Evolutionary conservation across 2,113 vertebrate species (phyloP).

Genomic region (Platichthys stellatus): DNA sequence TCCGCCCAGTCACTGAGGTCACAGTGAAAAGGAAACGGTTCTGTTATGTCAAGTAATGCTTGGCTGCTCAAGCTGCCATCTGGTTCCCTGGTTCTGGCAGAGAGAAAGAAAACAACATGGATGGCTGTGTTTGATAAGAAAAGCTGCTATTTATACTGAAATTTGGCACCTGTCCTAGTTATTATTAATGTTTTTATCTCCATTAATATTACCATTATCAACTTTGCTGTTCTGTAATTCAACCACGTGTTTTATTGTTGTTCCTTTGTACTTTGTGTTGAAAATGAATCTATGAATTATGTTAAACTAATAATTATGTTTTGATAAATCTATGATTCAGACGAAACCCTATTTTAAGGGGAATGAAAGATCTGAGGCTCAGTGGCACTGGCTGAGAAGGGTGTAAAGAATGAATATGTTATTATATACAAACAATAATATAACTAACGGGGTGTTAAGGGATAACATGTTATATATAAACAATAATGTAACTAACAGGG

Average conservation of each 20-base stretch:
- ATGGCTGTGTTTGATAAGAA: background rate
- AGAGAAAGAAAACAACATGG: background rate
- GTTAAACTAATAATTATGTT: too few species aligned
- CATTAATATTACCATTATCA: too few species aligned
- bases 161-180: background rate
- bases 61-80: conserved; percentile 32
- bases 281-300: too few species aligned
- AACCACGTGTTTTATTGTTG: too few species aligned
- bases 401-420: too few species aligned
- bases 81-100: conserved; percentile 17
- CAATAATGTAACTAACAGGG: too few species aligned
- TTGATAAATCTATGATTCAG: background rate
- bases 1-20: conserved; percentile 14
- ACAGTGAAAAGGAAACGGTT: conserved; percentile 7
- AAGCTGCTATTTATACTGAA: conserved; percentile 23
- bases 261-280: too few species aligned
- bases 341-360: background rate
- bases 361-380: background rate
- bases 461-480: too few species aligned
- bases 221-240: too few species aligned
- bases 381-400: background rate
- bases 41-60: conserved; percentile 19
- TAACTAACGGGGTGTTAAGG: too few species aligned
- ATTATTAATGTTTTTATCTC: too few species aligned
- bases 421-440: too few species aligned